These are phyloP conservation scores for Sarcophaga caerulescens DNA, from an alignment of 2,888 invertebrate species.

Conservation along the genomic window DNA sequence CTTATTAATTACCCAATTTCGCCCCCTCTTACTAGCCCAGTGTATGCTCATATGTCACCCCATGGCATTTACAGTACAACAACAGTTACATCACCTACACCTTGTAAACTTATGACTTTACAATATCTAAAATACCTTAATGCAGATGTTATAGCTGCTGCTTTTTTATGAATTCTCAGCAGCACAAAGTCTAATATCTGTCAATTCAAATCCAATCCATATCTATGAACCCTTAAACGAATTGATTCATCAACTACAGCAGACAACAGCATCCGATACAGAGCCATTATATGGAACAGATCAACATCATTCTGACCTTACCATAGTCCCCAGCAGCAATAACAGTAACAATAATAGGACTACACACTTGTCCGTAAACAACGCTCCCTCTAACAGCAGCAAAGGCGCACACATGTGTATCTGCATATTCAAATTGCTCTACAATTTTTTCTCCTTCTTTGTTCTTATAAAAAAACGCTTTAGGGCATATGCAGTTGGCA, in stretches of 20 bases:
- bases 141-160: too few relatives aligned
- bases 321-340: conserved; percentile 76
- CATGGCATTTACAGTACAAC: too few relatives aligned
- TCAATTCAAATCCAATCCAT: conserved; percentile 71
- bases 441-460: too few relatives aligned
- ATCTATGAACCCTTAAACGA: conserved; percentile 81
- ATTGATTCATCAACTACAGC: conserved; percentile 74
- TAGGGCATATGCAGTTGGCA: too few relatives aligned
- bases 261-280: conserved; percentile 78
- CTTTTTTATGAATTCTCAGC: too few relatives aligned
- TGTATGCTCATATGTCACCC: too few relatives aligned
- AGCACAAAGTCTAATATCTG: conserved; percentile 72
- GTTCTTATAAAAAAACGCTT: too few relatives aligned
- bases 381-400: conserved; percentile 66
- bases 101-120: too few relatives aligned
- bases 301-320: conserved; percentile 75
- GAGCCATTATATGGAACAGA: conserved; percentile 78
- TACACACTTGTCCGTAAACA: conserved; percentile 87
- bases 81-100: too few relatives aligned
- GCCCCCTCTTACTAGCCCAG: too few relatives aligned
- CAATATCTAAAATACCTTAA: too few relatives aligned
- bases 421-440: background rate
- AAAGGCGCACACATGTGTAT: conserved; percentile 56
- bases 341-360: conserved; percentile 62
- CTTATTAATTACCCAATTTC: too few relatives aligned